phyloP scores from a whole-genome alignment of 2,113 vertebrate species.

The Scomber japonicus region DNA sequence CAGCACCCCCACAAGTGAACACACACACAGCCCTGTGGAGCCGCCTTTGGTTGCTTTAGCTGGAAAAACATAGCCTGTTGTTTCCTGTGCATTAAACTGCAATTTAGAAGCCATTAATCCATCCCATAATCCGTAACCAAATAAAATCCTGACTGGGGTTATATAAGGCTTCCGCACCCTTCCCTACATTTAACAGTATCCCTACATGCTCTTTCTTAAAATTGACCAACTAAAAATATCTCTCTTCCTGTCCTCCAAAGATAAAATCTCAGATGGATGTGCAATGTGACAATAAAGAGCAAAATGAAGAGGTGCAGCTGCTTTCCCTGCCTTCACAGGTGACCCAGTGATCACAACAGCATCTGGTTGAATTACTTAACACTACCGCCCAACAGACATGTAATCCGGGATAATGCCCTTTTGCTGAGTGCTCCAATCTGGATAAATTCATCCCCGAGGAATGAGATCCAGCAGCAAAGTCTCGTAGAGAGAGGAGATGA shows the following conservation, averaged over 20 bases:
- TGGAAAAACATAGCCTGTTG: slow-evolving; percentile 64
- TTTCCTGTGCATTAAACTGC: slow-evolving; percentile 79
- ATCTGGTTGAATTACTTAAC: slow-evolving; percentile 88
- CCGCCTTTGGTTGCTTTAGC: slow-evolving; percentile 30
- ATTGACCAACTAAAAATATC: not conserved
- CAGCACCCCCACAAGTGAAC: slow-evolving; percentile 38
- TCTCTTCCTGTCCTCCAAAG: not conserved
- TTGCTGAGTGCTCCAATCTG: slow-evolving; percentile 87
- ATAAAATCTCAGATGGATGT: slow-evolving; percentile 17
- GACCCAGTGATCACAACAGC: slow-evolving; percentile 81
- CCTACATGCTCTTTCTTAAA: slow-evolving; percentile 1
- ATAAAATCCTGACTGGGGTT: slow-evolving; percentile 71
- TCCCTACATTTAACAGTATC: slow-evolving; percentile 9
- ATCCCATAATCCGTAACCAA: slow-evolving; percentile 79
- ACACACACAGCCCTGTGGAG: slow-evolving; percentile 38
- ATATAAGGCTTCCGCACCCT: slow-evolving; percentile 35
- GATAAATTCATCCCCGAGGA: slow-evolving; percentile 84
- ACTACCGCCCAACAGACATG: slow-evolving; percentile 83
- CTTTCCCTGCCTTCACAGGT: slow-evolving; percentile 74
- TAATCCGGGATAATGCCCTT: slow-evolving; percentile 88
- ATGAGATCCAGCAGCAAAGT: slow-evolving; percentile 75
- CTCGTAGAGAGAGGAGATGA: slow-evolving; percentile 63
- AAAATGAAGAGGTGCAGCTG: slow-evolving; percentile 41
- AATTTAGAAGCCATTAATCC: slow-evolving; percentile 86
- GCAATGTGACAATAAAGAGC: slow-evolving; percentile 29